phyloP scores from a whole-genome alignment of 1,140 invertebrate species.

The Drosophila ambigua region DNA sequence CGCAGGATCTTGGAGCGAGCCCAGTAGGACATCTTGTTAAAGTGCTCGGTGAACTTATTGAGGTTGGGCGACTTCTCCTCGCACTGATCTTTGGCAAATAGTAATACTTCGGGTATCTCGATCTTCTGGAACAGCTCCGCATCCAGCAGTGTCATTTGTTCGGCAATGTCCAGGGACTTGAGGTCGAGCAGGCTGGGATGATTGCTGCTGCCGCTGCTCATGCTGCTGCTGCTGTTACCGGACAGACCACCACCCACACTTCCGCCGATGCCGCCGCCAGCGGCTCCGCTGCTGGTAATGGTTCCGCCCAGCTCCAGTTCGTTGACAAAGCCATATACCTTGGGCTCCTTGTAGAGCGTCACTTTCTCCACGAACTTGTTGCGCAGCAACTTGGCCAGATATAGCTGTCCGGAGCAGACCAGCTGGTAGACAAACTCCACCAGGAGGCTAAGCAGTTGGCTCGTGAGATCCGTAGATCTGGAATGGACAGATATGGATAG shows the following conservation, averaged over 20 bases:
- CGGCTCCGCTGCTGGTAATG: no score
- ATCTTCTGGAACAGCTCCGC: constrained; percentile 98
- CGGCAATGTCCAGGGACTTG: constrained; percentile 93
- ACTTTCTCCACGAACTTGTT: constrained; percentile 95
- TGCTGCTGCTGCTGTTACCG: background rate
- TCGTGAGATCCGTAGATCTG: constrained; percentile 93
- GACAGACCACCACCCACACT: background rate
- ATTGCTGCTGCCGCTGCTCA: constrained; percentile 9
- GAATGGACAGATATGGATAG: constrained; percentile 38
- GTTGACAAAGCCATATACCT: constrained; percentile 33
- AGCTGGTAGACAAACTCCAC: constrained; percentile 97
- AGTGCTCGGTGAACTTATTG: constrained; percentile 98
- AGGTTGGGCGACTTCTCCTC: constrained; percentile 98
- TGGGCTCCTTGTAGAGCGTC: constrained; percentile 72
- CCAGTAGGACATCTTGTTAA: constrained; percentile 99
- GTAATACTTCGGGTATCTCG: constrained; percentile 97
- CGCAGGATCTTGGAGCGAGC: constrained; percentile 91
- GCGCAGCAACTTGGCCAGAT: constrained; percentile 93
- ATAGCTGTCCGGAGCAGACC: constrained; percentile 92
- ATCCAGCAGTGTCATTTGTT: constrained; percentile 99
- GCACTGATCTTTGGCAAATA: constrained; percentile 98
- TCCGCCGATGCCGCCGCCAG: background rate
- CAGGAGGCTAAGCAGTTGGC: constrained; percentile 89
- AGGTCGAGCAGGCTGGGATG: constrained; percentile 91
- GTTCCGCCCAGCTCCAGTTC: constrained; percentile 37